A percentile compares a stretch with the other conserved stretches of the same genome.
Conservation (phyloP, 2,113 vertebrate genomes). For the Brachirus orientalis region DNA sequence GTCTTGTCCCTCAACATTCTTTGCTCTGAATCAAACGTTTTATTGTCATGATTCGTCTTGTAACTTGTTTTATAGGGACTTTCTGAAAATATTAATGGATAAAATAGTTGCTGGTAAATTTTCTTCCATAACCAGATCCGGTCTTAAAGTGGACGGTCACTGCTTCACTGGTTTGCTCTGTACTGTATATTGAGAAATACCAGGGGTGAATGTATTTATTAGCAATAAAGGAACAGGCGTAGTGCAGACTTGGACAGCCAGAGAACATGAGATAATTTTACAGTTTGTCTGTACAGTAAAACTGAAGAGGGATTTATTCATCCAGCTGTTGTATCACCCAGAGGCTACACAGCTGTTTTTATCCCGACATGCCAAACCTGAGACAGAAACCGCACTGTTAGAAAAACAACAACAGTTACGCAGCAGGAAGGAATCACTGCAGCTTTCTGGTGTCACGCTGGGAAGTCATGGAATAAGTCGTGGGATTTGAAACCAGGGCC, state of each 20-base stretch:
- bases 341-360: slow-evolving; percentile 30
- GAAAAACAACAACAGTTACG: slow-evolving; percentile 15
- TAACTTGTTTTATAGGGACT: too few relatives aligned
- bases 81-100: too few relatives aligned
- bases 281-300: neutral
- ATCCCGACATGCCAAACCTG: neutral
- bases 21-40: too few relatives aligned
- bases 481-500: slow-evolving; percentile 51
- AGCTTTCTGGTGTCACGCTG: too few relatives aligned
- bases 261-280: neutral
- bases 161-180: too few relatives aligned
- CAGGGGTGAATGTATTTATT: neutral
- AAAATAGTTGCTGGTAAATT: too few relatives aligned
- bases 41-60: too few relatives aligned
- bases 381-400: too few relatives aligned
- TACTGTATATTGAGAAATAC: neutral
- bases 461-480: slow-evolving; percentile 38
- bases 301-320: neutral
- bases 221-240: too few relatives aligned
- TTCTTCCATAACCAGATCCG: too few relatives aligned
- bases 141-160: too few relatives aligned
- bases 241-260: neutral
- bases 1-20: too few relatives aligned
- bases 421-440: slow-evolving; percentile 22
- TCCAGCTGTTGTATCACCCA: slow-evolving; percentile 25